phyloP scores from a whole-genome alignment of 2,797 vertebrate genomes.

The Zalophus californianus region DNA sequence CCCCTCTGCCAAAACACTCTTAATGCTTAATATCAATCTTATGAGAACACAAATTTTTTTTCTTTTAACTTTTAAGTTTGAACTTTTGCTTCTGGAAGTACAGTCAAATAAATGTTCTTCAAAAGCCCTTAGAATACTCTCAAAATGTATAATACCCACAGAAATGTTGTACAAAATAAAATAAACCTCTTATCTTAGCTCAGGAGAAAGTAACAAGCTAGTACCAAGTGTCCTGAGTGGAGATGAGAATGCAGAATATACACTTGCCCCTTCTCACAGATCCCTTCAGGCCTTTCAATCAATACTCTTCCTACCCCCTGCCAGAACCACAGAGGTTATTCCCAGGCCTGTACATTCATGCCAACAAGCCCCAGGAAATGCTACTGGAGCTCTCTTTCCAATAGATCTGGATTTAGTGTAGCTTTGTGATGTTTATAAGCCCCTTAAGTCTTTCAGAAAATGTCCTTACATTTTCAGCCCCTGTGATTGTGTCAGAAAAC shows the following conservation, averaged over 20 bases:
- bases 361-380: background rate
- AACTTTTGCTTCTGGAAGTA: background rate
- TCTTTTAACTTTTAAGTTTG: slow-evolving; percentile 5
- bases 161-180: background rate
- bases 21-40: slow-evolving; percentile 14
- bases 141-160: background rate
- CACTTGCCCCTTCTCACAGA: background rate
- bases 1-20: background rate
- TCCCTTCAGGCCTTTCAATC: background rate
- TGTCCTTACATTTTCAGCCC: background rate
- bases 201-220: slow-evolving; percentile 38
- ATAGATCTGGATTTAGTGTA: slow-evolving; percentile 15
- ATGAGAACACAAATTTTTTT: background rate
- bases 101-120: background rate
- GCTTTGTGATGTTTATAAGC: background rate
- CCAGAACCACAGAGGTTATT: background rate
- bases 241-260: background rate
- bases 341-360: background rate
- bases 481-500: background rate
- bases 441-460: slow-evolving; percentile 37
- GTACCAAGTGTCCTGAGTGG: background rate
- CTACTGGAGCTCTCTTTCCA: background rate
- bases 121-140: background rate
- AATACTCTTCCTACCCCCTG: background rate
- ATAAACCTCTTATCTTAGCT: slow-evolving; percentile 26